Evolutionary conservation across 2,888 invertebrate species (phyloP).

Genomic region (Rugalucina vietnamica): DNA sequence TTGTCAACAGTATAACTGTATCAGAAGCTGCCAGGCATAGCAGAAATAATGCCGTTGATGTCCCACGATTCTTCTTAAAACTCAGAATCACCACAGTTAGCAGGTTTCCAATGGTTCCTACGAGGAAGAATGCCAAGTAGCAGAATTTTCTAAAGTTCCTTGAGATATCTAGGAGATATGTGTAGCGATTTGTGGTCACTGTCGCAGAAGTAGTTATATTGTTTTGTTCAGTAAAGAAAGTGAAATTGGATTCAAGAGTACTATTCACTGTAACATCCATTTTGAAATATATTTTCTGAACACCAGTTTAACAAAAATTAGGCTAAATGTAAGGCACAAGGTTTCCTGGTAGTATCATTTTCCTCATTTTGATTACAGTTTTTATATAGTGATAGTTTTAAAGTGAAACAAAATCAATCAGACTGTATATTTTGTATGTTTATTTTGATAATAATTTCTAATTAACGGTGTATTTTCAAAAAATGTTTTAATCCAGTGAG

Average conservation of each 20-base stretch:
- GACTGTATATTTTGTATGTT: too few relatives aligned
- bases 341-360: too few relatives aligned
- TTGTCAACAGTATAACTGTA: neutral
- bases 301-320: too few relatives aligned
- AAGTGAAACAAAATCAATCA: too few relatives aligned
- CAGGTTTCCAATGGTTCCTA: neutral
- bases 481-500: too few relatives aligned
- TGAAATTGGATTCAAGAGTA: neutral
- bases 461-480: too few relatives aligned
- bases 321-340: too few relatives aligned
- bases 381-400: too few relatives aligned
- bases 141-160: neutral
- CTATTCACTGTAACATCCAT: too few relatives aligned
- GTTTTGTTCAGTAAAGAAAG: neutral
- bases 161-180: neutral
- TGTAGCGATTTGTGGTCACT: neutral
- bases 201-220: neutral
- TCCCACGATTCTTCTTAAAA: neutral
- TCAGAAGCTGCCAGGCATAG: neutral
- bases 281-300: too few relatives aligned
- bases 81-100: neutral
- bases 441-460: too few relatives aligned
- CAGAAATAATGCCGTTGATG: neutral
- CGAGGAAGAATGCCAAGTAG: neutral
- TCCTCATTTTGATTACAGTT: too few relatives aligned